A percentile compares a stretch with the other conserved stretches of the same genome.
phyloP scores from a whole-genome alignment of 2,113 vertebrate genomes.

The Rousettus leschenaultii region DNA sequence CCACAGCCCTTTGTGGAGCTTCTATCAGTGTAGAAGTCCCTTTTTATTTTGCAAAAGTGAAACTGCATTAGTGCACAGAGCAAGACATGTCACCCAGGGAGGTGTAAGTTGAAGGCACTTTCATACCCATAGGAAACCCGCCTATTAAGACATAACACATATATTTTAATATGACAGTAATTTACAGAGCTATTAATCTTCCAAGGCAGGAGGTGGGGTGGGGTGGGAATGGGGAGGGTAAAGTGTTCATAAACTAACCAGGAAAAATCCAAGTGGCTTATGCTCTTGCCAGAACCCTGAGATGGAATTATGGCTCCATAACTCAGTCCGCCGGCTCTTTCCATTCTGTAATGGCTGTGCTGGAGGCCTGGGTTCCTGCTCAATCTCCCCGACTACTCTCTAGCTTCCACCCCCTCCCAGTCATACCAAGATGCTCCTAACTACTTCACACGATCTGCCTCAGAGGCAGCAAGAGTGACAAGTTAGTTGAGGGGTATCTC shows the following conservation, averaged over 20 bases:
- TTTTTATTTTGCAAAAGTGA: slow-evolving; percentile 33
- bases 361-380: not conserved
- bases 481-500: not conserved
- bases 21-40: not conserved
- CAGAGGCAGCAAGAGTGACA: not conserved
- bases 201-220: not conserved
- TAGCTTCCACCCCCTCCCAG: slow-evolving; percentile 9
- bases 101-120: slow-evolving; percentile 27
- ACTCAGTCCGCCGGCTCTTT: slow-evolving; percentile 72
- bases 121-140: slow-evolving; percentile 36
- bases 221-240: slow-evolving; percentile 36
- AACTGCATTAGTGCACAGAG: slow-evolving; percentile 20
- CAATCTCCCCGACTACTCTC: not conserved
- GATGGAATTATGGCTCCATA: slow-evolving; percentile 77
- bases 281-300: slow-evolving; percentile 61
- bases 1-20: not conserved
- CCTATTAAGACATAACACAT: slow-evolving; percentile 49
- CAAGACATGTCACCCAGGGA: not conserved
- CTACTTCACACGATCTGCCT: not conserved
- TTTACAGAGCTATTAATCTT: slow-evolving; percentile 77
- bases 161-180: slow-evolving; percentile 69
- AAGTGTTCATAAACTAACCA: slow-evolving; percentile 73
- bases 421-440: not conserved
- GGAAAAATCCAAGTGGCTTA: slow-evolving; percentile 74
- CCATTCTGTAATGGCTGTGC: slow-evolving; percentile 52